Evolutionary conservation across 2,797 vertebrate species (phyloP).

Genomic region (Pygocentrus nattereri): DNA sequence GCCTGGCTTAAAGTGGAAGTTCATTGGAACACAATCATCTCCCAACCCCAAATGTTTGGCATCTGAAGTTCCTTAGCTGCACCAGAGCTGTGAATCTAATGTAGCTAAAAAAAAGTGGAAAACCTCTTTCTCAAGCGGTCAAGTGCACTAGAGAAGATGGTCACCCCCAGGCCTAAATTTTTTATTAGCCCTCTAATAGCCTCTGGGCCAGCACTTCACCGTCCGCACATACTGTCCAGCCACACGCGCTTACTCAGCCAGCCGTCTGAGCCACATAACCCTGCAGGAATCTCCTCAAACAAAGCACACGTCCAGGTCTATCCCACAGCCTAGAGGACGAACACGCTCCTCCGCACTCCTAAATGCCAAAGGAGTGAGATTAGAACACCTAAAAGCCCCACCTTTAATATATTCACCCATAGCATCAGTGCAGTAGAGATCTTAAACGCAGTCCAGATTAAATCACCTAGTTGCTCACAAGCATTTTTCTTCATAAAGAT

Average conservation of each 20-base stretch:
- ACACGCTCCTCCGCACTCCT: slow-evolving; percentile 43
- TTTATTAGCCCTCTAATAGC: background rate
- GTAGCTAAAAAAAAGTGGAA: too few relatives aligned
- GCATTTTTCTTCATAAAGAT: too few relatives aligned
- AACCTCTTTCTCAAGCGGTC: too few relatives aligned
- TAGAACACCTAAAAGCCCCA: background rate
- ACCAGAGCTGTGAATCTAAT: too few relatives aligned
- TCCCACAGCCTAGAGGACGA: slow-evolving; percentile 47
- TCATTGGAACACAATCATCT: too few relatives aligned
- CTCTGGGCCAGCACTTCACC: background rate
- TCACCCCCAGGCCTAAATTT: background rate
- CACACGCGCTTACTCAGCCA: slow-evolving; percentile 45
- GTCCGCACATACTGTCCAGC: slow-evolving; percentile 9
- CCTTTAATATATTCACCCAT: background rate
- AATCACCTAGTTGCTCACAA: too few relatives aligned
- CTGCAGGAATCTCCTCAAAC: slow-evolving; percentile 72
- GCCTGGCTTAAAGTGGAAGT: too few relatives aligned
- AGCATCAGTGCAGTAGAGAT: too few relatives aligned
- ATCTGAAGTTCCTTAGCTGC: too few relatives aligned
- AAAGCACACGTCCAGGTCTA: slow-evolving; percentile 56
- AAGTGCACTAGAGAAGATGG: background rate
- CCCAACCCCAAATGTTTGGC: too few relatives aligned
- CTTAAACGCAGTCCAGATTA: too few relatives aligned
- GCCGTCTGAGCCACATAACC: slow-evolving; percentile 77
- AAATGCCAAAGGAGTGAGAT: background rate